phyloP scores from a whole-genome alignment of 1,140 invertebrate genomes.

The Plectrocnemia conspersa region DNA sequence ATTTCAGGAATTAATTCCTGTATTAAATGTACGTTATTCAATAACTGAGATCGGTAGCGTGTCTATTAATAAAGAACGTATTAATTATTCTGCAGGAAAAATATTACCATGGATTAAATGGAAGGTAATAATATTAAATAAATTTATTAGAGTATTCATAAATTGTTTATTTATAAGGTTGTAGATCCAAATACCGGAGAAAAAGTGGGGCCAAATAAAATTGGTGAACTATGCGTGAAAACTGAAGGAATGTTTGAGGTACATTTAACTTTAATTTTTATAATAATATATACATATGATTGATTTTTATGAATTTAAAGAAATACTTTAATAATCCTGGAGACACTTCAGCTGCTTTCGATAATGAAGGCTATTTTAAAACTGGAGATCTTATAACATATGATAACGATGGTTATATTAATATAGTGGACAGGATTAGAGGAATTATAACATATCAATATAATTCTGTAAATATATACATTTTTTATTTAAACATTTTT shows the following conservation, averaged over 20 bases:
- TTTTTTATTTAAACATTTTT: neutral
- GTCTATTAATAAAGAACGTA: neutral
- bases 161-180: slow-evolving; percentile 8
- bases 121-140: slow-evolving; percentile 10
- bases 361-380: slow-evolving; percentile 58
- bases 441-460: slow-evolving; percentile 67
- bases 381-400: slow-evolving; percentile 69
- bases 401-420: slow-evolving; percentile 61
- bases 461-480: slow-evolving; percentile 37
- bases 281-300: neutral
- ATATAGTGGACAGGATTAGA: slow-evolving; percentile 65
- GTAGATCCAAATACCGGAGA: slow-evolving; percentile 37
- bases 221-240: slow-evolving; percentile 41
- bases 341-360: slow-evolving; percentile 38
- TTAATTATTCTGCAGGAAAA: slow-evolving; percentile 8
- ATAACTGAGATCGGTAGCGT: neutral
- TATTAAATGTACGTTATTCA: neutral
- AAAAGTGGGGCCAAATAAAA: slow-evolving; percentile 37
- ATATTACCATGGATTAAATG: slow-evolving; percentile 18
- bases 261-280: too few species aligned
- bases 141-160: neutral
- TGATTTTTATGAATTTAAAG: slow-evolving; percentile 2
- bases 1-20: too few species aligned
- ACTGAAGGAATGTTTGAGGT: slow-evolving; percentile 18
- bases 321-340: slow-evolving; percentile 31